Evolutionary conservation across 1,140 invertebrate species (phyloP).

Genomic region (Drosophila setifemur): DNA sequence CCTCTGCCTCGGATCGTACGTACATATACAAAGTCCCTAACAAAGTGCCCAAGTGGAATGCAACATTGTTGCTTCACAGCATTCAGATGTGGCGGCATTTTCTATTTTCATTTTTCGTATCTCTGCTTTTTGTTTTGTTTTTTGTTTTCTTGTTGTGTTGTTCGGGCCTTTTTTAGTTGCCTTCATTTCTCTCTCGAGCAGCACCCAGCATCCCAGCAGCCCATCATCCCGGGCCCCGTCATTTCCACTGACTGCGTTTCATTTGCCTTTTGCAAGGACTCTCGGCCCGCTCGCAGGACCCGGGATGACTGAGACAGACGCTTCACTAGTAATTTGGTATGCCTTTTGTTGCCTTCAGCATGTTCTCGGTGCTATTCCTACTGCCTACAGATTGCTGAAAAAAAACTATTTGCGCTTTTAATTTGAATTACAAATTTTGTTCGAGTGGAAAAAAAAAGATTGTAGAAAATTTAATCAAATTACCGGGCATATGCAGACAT

Average conservation of each 20-base stretch:
- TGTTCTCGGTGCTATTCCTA: neutral
- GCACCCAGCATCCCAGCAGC: too few relatives aligned
- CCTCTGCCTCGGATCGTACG: constrained; percentile 5
- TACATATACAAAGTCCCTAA: constrained; percentile 49
- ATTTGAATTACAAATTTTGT: constrained; percentile 79
- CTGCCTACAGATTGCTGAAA: constrained; percentile 10
- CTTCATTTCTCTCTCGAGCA: constrained; percentile 24
- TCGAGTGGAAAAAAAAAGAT: constrained; percentile 46
- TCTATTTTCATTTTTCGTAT: constrained; percentile 47
- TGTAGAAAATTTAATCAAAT: constrained; percentile 69
- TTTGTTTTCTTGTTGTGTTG: neutral
- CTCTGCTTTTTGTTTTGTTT: neutral
- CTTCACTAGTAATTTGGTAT: constrained; percentile 77
- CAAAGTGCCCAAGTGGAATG: constrained; percentile 79
- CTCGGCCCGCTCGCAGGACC: constrained; percentile 20
- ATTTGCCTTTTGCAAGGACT: constrained; percentile 62
- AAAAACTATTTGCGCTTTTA: constrained; percentile 77
- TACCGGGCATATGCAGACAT: constrained; percentile 46
- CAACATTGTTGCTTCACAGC: constrained; percentile 79
- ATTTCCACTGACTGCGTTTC: constrained; percentile 79
- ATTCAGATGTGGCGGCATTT: constrained; percentile 77
- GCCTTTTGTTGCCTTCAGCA: constrained; percentile 64
- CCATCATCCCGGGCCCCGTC: constrained; percentile 60
- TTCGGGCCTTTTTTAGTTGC: constrained; percentile 57
- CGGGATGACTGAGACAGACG: constrained; percentile 31